Conservation (phyloP, 2,113 vertebrate genomes). For the Laticauda laticaudata region DNA sequence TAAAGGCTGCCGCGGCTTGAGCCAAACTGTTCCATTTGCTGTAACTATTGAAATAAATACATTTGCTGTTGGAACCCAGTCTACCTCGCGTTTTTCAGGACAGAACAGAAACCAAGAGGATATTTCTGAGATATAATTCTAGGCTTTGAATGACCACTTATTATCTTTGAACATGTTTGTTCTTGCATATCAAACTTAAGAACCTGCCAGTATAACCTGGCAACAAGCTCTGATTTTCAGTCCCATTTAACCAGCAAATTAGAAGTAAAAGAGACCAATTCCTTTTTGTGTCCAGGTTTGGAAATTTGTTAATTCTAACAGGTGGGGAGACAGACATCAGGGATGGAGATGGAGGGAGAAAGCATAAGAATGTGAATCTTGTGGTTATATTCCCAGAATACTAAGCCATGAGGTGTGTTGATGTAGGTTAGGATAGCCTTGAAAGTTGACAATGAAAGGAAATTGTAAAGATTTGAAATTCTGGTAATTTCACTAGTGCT, state of each 20-base stretch:
- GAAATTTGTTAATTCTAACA: not conserved
- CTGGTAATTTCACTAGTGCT: not conserved
- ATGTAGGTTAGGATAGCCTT: not conserved
- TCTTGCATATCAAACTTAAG: not conserved
- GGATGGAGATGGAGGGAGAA: not conserved
- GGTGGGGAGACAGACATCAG: not conserved
- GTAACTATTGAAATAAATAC: too few species aligned
- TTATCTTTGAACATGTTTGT: not conserved
- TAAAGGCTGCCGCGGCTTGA: too few species aligned
- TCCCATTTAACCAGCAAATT: not conserved
- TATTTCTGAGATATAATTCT: not conserved
- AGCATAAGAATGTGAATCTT: not conserved
- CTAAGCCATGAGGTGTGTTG: not conserved
- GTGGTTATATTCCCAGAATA: not conserved
- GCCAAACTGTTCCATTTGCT: too few species aligned
- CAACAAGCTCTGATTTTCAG: not conserved
- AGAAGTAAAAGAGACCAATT: not conserved
- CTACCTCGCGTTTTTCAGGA: too few species aligned
- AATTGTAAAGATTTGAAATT: not conserved
- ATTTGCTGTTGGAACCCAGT: too few species aligned
- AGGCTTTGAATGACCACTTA: not conserved
- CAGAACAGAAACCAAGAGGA: too few species aligned
- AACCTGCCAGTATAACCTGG: not conserved
- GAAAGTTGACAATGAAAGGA: not conserved
- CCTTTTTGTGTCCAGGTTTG: not conserved